A percentile compares a stretch with the other conserved stretches of the same genome.
phyloP scores from a whole-genome alignment of 1,140 invertebrate genomes.

The Microplitis demolitor region DNA sequence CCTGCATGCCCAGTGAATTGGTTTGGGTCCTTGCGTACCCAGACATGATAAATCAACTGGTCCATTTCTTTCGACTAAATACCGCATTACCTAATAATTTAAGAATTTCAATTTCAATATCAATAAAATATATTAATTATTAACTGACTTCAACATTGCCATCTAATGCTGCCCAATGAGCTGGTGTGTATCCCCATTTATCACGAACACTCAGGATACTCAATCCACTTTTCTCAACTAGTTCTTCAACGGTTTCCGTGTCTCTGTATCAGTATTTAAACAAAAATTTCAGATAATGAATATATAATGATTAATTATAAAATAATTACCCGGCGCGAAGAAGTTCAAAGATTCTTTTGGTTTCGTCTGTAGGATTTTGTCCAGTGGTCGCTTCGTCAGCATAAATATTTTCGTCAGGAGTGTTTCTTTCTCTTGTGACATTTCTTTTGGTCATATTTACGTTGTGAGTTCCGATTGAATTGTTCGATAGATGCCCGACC shows the following conservation, averaged over 20 bases:
- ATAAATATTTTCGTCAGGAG: constrained; percentile 54
- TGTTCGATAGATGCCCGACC: constrained; percentile 60
- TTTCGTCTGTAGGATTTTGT: constrained; percentile 50
- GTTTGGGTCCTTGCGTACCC: constrained; percentile 84
- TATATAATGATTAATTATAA: not conserved
- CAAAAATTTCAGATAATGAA: not conserved
- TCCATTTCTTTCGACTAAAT: constrained; percentile 80
- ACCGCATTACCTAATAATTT: constrained; percentile 70
- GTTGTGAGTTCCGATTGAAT: constrained; percentile 67
- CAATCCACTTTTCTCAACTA: constrained; percentile 75
- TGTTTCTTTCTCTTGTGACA: constrained; percentile 39
- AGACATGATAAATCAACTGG: constrained; percentile 85
- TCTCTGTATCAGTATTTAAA: constrained; percentile 57
- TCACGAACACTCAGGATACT: constrained; percentile 77
- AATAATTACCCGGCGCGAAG: constrained; percentile 51
- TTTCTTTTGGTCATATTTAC: constrained; percentile 41
- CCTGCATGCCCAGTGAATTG: constrained; percentile 90
- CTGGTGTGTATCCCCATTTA: constrained; percentile 89
- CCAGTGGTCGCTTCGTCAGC: constrained; percentile 49
- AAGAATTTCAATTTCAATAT: not conserved
- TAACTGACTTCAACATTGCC: constrained; percentile 73
- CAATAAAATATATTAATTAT: not conserved
- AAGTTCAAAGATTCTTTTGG: constrained; percentile 54
- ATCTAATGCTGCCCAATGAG: constrained; percentile 89
- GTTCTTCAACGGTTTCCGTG: constrained; percentile 74